A percentile compares a stretch with the other conserved stretches of the same genome.
Evolutionary conservation across 2,888 invertebrate species (phyloP).

Genomic region (Galerucella pusilla): DNA sequence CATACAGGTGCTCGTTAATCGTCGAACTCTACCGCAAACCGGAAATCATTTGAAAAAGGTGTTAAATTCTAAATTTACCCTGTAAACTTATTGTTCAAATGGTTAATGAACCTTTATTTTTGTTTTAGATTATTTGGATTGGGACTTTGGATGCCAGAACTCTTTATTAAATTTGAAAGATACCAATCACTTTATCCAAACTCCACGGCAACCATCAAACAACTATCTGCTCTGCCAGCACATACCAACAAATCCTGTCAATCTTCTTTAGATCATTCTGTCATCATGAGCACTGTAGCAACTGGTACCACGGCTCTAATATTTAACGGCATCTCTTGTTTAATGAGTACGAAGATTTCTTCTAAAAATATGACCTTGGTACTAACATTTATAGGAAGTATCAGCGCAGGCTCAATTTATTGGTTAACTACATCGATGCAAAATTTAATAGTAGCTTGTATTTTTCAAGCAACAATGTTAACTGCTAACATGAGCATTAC

Average conservation of each 20-base stretch:
- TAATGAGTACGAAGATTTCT: constrained; percentile 64
- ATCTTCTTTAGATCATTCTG: constrained; percentile 69
- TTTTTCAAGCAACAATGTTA: constrained; percentile 67
- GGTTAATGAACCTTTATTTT: not conserved
- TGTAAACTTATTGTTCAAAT: too few species aligned
- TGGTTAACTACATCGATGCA: constrained; percentile 68
- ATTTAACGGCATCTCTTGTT: constrained; percentile 74
- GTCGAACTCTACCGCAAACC: too few species aligned
- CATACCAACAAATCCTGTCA: constrained; percentile 62
- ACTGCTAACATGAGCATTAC: constrained; percentile 65
- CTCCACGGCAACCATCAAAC: constrained; percentile 66
- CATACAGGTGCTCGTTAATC: too few species aligned
- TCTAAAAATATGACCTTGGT: constrained; percentile 59
- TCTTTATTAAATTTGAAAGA: constrained; percentile 72
- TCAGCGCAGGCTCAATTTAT: constrained; percentile 71
- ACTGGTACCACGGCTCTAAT: constrained; percentile 75
- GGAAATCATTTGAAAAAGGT: too few species aligned
- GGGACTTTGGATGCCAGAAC: constrained; percentile 82
- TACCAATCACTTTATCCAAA: constrained; percentile 65
- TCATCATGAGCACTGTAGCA: constrained; percentile 74
- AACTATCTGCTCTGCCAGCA: constrained; percentile 56
- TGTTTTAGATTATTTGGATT: constrained; percentile 73
- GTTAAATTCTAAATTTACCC: too few species aligned
- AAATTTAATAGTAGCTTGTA: constrained; percentile 69
- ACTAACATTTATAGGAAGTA: constrained; percentile 67